Base-by-base conservation (phyloP, 2,113 vertebrate species). In the Gasterosteus nipponicus region DNA sequence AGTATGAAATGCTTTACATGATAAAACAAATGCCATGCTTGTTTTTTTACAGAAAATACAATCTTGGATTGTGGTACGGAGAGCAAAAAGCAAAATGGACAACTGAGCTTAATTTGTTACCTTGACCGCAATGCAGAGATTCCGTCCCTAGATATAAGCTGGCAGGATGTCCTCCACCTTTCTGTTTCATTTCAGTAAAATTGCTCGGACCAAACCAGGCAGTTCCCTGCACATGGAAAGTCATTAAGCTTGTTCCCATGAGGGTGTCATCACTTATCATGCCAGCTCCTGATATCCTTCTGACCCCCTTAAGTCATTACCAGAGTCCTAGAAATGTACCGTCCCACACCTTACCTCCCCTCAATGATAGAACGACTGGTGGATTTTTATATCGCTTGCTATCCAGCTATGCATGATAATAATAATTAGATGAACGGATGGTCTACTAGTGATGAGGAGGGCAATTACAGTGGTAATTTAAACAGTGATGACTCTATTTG, bases 301-400 rank as follows among this genome's bases (percentile, higher is more conserved):
- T 90, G 82, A 90, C 87, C 87, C 86, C 86, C 85, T 89, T 76
- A 82, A 89, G 85, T 91, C 86, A 89, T 91, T 91, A 89, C 74
- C 73, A 77, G 56, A 57, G 71, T 67, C 42, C 81, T 85, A 72
- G 66, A 84, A 85, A 79, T 74, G 86, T 85, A 73, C 75, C 41
- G 7, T 63, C 75, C 73, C 69, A 70, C 77, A 85, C 83, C 65
- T 81, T 68, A 38, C 51, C 75, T 75, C 49, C 64, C 75, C 63
- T 78, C 70, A 22, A 61, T 22, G 49, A 35, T 33, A 41, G 76
- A 72, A 69, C 35, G 0, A 51, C 77, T 29, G 64, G 61, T 73
- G 46, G 71, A 78, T 78, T 86, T 80, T 71, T 75, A 83, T 82
- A 80, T 76, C 69, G 81, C 44, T n/a, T 53, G 66, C 62, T 58